phyloP scores from a whole-genome alignment of 2,113 vertebrate genomes.

The Leiothrix lutea region DNA sequence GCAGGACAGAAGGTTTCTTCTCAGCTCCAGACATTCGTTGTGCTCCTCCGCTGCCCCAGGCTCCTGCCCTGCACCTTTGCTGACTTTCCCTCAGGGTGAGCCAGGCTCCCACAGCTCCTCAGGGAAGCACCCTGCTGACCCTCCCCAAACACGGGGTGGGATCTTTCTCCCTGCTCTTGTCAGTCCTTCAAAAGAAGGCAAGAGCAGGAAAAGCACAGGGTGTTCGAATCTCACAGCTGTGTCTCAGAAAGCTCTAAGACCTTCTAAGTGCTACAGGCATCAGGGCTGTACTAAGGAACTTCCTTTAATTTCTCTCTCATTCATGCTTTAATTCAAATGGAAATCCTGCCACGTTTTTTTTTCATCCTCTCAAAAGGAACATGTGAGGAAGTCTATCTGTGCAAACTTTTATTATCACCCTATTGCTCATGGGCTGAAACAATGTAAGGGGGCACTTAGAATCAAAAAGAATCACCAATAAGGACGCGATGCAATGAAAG shows the following conservation, averaged over 20 bases:
- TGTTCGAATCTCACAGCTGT: neutral
- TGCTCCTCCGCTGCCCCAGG: neutral
- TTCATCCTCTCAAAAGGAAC: neutral
- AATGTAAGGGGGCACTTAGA: neutral
- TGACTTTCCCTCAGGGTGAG: neutral
- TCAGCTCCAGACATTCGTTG: neutral
- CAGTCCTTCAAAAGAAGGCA: neutral
- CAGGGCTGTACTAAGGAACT: neutral
- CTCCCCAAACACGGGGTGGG: too few relatives aligned
- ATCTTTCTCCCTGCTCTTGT: neutral
- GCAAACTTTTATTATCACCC: neutral
- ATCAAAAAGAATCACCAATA: neutral
- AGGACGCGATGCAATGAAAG: neutral
- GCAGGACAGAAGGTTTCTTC: neutral
- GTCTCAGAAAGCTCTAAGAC: neutral
- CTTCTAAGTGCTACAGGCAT: neutral
- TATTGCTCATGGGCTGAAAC: neutral
- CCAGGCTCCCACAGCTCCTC: neutral
- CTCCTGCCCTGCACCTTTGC: neutral
- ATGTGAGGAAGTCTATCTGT: neutral
- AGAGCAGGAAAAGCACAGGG: neutral
- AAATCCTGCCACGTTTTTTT: neutral
- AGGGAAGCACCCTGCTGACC: neutral
- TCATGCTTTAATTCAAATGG: neutral
- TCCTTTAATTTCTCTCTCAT: neutral